phyloP scores from a whole-genome alignment of 1,140 invertebrate genomes.

The Halyomorpha halys region DNA sequence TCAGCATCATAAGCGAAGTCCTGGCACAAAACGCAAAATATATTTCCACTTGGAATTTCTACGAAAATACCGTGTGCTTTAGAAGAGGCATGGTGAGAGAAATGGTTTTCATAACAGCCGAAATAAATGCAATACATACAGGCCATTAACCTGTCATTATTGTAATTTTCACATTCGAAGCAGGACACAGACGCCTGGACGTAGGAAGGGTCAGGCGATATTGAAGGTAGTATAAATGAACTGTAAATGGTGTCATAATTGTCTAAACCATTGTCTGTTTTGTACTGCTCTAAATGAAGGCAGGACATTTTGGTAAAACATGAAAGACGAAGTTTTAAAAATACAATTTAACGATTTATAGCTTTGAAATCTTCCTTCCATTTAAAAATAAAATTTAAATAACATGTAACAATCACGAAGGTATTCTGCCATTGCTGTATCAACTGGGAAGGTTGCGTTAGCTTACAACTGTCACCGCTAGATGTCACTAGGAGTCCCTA shows the following conservation, averaged over 20 bases:
- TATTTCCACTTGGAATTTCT: slow-evolving; percentile 77
- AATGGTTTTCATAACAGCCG: slow-evolving; percentile 81
- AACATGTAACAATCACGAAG: too few species aligned
- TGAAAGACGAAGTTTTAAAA: background rate
- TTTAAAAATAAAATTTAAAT: too few species aligned
- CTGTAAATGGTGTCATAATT: slow-evolving; percentile 28
- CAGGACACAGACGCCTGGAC: slow-evolving; percentile 16
- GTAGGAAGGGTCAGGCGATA: background rate
- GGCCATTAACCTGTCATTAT: slow-evolving; percentile 33
- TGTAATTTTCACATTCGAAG: slow-evolving; percentile 18
- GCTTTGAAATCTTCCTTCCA: too few species aligned
- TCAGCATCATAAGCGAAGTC: slow-evolving; percentile 80
- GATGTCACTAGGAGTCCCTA: too few species aligned
- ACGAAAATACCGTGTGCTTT: slow-evolving; percentile 64
- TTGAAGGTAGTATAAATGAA: background rate
- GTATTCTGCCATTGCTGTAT: too few species aligned
- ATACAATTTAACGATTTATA: too few species aligned
- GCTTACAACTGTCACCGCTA: too few species aligned
- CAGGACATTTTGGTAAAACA: slow-evolving; percentile 24
- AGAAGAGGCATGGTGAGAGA: slow-evolving; percentile 51
- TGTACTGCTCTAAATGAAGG: slow-evolving; percentile 42
- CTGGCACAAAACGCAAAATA: slow-evolving; percentile 83
- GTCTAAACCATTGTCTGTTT: slow-evolving; percentile 31
- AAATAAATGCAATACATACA: slow-evolving; percentile 88
- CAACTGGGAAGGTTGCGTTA: too few species aligned